Percentiles rank a stretch among this genome's conserved stretches.
Conservation (phyloP, 1,140 invertebrate genomes). For the Sipha flava region DNA sequence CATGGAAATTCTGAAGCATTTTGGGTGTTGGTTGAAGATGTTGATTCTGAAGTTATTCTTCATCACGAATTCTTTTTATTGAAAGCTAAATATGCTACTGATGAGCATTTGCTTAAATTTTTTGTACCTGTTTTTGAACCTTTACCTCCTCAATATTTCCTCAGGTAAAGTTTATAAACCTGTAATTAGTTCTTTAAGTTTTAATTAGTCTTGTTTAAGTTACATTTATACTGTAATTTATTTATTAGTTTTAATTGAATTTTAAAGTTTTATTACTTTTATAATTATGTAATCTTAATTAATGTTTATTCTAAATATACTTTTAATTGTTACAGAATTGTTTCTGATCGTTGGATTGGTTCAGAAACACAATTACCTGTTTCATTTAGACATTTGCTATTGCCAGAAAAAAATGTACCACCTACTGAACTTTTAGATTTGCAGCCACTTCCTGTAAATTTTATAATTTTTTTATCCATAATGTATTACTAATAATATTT, state of each 20-base stretch:
- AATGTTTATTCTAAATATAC: too few species aligned
- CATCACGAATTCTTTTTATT: conserved; percentile 97
- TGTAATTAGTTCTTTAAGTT: too few species aligned
- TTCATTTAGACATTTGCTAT: conserved; percentile 92
- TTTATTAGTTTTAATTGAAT: too few species aligned
- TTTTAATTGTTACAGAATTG: conserved; percentile 42
- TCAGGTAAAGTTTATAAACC: too few species aligned
- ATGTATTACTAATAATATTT: not conserved
- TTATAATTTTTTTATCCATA: not conserved
- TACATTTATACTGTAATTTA: too few species aligned
- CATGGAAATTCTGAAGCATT: conserved; percentile 95
- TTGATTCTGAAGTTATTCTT: conserved; percentile 89
- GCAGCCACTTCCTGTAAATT: conserved; percentile 77
- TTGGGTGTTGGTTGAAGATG: conserved; percentile 98
- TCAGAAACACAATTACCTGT: conserved; percentile 95
- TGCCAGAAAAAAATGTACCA: conserved; percentile 96
- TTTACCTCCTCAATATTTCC: conserved; percentile 94
- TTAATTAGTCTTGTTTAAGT: too few species aligned
- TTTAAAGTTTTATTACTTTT: too few species aligned
- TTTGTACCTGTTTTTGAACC: conserved; percentile 99
- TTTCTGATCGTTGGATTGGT: conserved; percentile 67
- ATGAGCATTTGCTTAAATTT: conserved; percentile 96
- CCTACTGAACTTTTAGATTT: conserved; percentile 97
- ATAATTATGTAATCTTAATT: too few species aligned
- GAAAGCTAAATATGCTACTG: conserved; percentile 86